Conservation (phyloP, 1,140 invertebrate species). For the Sitophilus oryzae region DNA sequence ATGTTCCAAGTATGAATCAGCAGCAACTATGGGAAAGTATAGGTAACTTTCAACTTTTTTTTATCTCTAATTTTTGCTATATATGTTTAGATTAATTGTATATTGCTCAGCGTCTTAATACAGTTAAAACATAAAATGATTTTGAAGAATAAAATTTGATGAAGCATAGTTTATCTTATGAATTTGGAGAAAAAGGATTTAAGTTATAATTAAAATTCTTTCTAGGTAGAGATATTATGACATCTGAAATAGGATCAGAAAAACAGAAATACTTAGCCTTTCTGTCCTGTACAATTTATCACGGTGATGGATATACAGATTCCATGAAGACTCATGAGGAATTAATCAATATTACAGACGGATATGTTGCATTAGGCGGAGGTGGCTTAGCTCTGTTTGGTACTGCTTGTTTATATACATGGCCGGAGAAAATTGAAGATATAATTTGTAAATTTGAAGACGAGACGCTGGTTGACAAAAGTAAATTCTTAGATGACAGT, state of each 20-base stretch:
- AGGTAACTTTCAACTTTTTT: slow-evolving; percentile 49
- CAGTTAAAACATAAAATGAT: too few species aligned
- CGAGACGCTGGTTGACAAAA: slow-evolving; percentile 51
- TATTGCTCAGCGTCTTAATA: too few species aligned
- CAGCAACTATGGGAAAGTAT: slow-evolving; percentile 80
- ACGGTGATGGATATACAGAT: slow-evolving; percentile 48
- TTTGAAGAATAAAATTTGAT: too few species aligned
- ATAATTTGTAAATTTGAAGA: slow-evolving; percentile 56
- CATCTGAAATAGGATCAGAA: slow-evolving; percentile 54
- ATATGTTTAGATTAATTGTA: neutral
- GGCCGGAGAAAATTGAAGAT: slow-evolving; percentile 70
- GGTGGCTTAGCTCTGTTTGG: slow-evolving; percentile 88
- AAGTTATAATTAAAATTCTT: too few species aligned
- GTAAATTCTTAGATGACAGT: slow-evolving; percentile 69
- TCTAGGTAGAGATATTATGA: slow-evolving; percentile 61
- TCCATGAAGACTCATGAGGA: slow-evolving; percentile 64
- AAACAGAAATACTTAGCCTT: slow-evolving; percentile 83
- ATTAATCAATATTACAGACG: slow-evolving; percentile 68
- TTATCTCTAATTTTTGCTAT: neutral
- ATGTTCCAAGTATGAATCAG: slow-evolving; percentile 67
- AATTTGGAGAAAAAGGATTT: too few species aligned
- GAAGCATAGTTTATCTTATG: too few species aligned
- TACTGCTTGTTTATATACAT: slow-evolving; percentile 83
- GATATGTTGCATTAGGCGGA: slow-evolving; percentile 80
- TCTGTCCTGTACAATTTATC: slow-evolving; percentile 71